phyloP scores from a whole-genome alignment of 1,140 invertebrate genomes.

The Drosophila jambulina region DNA sequence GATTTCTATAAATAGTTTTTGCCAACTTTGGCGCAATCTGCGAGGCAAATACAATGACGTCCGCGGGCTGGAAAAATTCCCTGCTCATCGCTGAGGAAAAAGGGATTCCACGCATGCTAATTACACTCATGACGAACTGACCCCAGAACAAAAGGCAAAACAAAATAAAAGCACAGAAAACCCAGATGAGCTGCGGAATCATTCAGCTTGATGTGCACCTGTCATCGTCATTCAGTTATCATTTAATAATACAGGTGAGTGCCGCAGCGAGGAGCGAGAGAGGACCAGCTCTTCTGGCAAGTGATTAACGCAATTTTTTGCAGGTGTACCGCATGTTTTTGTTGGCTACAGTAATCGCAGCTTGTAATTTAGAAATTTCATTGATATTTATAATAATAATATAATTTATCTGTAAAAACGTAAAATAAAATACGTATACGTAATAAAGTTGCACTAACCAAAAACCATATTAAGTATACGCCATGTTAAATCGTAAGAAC shows the following conservation, averaged over 20 bases:
- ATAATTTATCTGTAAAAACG: too few species aligned
- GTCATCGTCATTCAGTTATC: slow-evolving; percentile 45
- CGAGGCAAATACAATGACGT: slow-evolving; percentile 45
- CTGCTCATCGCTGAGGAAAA: slow-evolving; percentile 21
- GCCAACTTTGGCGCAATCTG: slow-evolving; percentile 37
- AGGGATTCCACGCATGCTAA: slow-evolving; percentile 54
- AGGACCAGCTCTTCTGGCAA: slow-evolving; percentile 1
- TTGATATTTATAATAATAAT: neutral
- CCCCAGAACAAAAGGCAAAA: slow-evolving; percentile 8
- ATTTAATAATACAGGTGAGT: slow-evolving; percentile 42
- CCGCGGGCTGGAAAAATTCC: slow-evolving; percentile 38
- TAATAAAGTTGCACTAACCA: neutral
- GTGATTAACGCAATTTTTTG: slow-evolving; percentile 36
- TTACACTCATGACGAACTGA: slow-evolving; percentile 30
- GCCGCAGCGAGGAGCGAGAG: slow-evolving; percentile 3
- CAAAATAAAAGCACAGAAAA: slow-evolving; percentile 17
- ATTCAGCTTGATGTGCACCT: slow-evolving; percentile 24
- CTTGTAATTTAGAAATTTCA: neutral
- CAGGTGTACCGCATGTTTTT: neutral
- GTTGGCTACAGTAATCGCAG: slow-evolving; percentile 9
- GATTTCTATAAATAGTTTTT: slow-evolving; percentile 43
- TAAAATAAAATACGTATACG: neutral
- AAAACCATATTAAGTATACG: neutral
- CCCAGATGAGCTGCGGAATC: slow-evolving; percentile 6
- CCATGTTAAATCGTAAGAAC: neutral